Evolutionary conservation across 2,888 invertebrate genomes (phyloP), one percentile per base, ranked within the genome.

Genomic region (Melieria picta): DNA sequence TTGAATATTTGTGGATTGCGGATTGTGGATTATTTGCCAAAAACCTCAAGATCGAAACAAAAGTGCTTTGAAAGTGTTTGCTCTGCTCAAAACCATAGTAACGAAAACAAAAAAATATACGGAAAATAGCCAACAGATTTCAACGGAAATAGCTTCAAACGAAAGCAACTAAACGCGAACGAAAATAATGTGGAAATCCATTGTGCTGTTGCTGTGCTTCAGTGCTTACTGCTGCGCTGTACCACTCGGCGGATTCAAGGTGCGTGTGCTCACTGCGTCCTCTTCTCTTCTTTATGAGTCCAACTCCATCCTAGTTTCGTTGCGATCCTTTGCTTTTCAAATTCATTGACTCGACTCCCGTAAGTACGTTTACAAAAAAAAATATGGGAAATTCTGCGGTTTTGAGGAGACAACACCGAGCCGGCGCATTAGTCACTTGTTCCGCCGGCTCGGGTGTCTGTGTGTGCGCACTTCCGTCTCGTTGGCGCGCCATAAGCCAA

Each of bases 161-260:
- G 1, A 61, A 10, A 65, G 16, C 13, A 48, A 56, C 5, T 7
- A 69, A 72, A 64, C 30, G 67, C 48, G 50, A 10, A n/a, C 45
- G 42, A 67, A 13, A 65, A 77, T 63, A 74, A 85, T 85, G 86
- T 83, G 83, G 83, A 84, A 80, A 73, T 75, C 75, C 71, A 74
- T 80, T 76, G 80, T 81, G 78, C 69, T 82, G 72, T 68, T 82
- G 75, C 77, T 84, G 69, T 80, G 81, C 70, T 74, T 85, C 47
- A 77, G 75, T 78, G 80, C 80, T 77, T 77, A 79, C 74, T 83
- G 83, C 76, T 77, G 76, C 68, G 83, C 85, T 72, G 85, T 84
- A 77, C 86, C 86, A 65, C 76, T 84, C 6, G 74, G 76, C 74
- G 80, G 78, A 74, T 73, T 77, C 65, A 85, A 86, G 86, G 86